A percentile compares a stretch with the other conserved stretches of the same genome.
Conservation (phyloP, 2,113 vertebrate species). For the Callocephalon fimbriatum region DNA sequence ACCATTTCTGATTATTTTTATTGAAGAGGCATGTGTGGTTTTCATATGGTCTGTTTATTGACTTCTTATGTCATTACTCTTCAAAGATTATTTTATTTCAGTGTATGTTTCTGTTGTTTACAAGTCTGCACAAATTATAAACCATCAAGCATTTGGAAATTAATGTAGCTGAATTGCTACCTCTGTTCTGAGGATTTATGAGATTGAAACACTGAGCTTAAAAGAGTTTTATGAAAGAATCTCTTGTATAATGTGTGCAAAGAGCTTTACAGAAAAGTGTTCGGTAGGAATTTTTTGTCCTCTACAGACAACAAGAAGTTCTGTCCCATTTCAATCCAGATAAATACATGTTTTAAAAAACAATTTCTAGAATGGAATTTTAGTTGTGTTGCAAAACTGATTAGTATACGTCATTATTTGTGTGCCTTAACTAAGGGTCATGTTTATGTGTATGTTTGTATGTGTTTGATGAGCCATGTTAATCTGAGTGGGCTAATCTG, state of each 20-base stretch:
- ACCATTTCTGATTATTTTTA: slow-evolving; percentile 22
- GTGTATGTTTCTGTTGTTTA: slow-evolving; percentile 2
- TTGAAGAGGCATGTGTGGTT: background rate
- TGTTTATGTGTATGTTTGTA: background rate
- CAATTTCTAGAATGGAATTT: background rate
- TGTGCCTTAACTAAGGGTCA: background rate
- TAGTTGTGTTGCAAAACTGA: background rate
- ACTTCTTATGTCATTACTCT: slow-evolving; percentile 48
- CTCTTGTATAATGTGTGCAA: slow-evolving; percentile 14
- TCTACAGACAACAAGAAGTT: background rate
- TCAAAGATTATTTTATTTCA: slow-evolving; percentile 31
- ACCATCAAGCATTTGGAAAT: background rate
- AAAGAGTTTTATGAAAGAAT: slow-evolving; percentile 44
- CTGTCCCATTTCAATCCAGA: slow-evolving; percentile 12
- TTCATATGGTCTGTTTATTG: slow-evolving; percentile 45
- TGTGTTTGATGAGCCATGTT: background rate
- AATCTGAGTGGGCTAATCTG: background rate
- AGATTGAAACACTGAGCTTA: slow-evolving; percentile 37
- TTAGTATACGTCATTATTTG: background rate
- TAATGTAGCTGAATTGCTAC: slow-evolving; percentile 29
- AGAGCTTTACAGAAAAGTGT: slow-evolving; percentile 38
- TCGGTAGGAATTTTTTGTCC: background rate
- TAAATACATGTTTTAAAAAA: background rate
- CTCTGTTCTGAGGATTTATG: slow-evolving; percentile 64
- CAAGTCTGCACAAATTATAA: slow-evolving; percentile 2